Base-by-base conservation (phyloP, 2,888 invertebrate species). In the Galeruca laticollis region DNA sequence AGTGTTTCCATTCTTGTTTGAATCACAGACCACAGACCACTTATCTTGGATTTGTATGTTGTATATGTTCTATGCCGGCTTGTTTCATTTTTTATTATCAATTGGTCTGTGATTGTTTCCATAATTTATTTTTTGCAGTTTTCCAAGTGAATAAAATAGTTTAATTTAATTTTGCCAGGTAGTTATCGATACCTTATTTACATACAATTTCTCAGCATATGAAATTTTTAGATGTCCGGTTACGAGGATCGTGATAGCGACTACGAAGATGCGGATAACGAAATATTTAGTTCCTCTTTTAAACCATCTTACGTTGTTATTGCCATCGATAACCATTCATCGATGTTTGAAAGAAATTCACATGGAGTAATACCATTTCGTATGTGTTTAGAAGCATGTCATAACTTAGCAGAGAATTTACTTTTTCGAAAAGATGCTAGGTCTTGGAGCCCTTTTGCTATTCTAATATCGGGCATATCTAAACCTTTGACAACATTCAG, bases 281-380 rank as follows among this genome's bases (percentile, higher is more conserved):
- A 71, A 43, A 69, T 69, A 37, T 68, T 71, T 31, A 73, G 71
- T 13, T 21, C 47, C 21, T 56, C 62, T 9, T 79, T 75, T 67
- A 78, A 80, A 69, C 79, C 79, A 13, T 75, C 80, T 0, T 82
- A 78, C 69, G 78, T 82, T 9, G 63, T 82, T n/a, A 75, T 83
- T 31, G 80, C 78, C 5, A 79, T 83, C 8, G 83, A 83, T 69
- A 79, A 81, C 0, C 77, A 81, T 64, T 70, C 78, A 10, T 70
- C 73, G 18, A 82, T 82, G 82, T 83, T 82, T 64, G 64, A 72
- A 60, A 70, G 74, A 60, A 64, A 73, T 20, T 71, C 74, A 18
- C 75, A 78, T 40, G 71, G 59, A 20, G 73, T 72, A 9, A 74
- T 76, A 13, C 77, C 78, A 0, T 82, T 83, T 63, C 78, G 76